phyloP scores from a whole-genome alignment of 2,113 vertebrate genomes.

The Emydura subglobosa region DNA sequence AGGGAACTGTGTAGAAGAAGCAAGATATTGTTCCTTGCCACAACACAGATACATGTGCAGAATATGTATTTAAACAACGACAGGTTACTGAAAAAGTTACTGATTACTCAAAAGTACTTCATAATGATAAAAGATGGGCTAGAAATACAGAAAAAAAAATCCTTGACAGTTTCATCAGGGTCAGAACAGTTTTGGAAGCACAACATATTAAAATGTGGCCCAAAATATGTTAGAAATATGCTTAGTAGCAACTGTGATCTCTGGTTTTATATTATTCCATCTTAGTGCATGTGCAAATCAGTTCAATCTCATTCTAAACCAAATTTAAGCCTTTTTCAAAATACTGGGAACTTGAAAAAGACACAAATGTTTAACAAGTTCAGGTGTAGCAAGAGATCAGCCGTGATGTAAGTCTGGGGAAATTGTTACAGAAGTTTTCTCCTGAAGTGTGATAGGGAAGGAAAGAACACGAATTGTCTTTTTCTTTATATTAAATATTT shows the following conservation, averaged over 20 bases:
- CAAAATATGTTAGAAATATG: neutral
- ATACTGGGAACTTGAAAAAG: neutral
- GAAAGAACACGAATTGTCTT: neutral
- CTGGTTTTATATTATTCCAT: conserved; percentile 4
- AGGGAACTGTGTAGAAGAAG: neutral
- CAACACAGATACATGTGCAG: neutral
- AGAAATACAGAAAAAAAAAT: neutral
- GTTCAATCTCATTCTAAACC: neutral
- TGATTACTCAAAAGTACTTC: neutral
- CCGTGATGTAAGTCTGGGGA: neutral
- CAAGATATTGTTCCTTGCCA: neutral
- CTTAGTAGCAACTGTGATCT: neutral
- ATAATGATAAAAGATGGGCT: neutral
- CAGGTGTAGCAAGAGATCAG: neutral
- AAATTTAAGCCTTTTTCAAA: neutral
- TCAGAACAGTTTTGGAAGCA: neutral
- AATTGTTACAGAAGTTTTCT: neutral
- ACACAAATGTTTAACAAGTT: neutral
- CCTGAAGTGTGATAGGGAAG: neutral
- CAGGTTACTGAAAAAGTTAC: neutral
- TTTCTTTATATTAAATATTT: neutral
- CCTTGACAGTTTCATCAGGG: neutral
- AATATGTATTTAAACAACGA: neutral
- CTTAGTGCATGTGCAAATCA: neutral
- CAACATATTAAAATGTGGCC: neutral